Percentiles rank a stretch among this genome's conserved stretches.
Conservation (phyloP, 2,888 invertebrate species). For the Keiferia lycopersicella region DNA sequence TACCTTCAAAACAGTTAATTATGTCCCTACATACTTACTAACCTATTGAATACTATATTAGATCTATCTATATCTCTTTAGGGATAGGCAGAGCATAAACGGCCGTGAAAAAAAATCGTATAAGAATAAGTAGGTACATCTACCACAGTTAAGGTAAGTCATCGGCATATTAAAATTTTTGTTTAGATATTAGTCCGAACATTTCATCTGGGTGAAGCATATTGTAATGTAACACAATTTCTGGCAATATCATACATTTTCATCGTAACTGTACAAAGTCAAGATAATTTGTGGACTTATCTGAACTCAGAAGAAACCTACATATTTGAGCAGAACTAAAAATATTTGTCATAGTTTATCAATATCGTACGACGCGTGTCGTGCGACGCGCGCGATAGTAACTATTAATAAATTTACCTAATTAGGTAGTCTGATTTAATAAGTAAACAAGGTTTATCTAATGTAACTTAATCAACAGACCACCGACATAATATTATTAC, state of each 20-base stretch:
- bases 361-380: background rate
- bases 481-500: background rate
- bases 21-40: no score
- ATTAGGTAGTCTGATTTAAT: background rate
- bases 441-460: slow-evolving; percentile 3
- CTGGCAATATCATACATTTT: background rate
- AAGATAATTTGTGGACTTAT: background rate
- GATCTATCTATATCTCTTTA: no score
- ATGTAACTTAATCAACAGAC: background rate
- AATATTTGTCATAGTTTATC: background rate
- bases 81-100: no score
- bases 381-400: background rate
- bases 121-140: no score
- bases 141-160: no score
- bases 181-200: no score
- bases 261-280: background rate
- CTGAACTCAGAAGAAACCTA: background rate
- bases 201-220: background rate
- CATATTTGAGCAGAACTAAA: background rate
- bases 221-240: background rate
- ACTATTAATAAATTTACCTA: no score
- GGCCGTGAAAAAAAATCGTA: no score
- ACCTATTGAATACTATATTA: no score
- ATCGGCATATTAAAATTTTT: no score
- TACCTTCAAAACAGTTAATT: no score